These are phyloP conservation scores for Rhagonycha fulva DNA, from an alignment of 2,888 invertebrate species.

Conservation along the genomic window DNA sequence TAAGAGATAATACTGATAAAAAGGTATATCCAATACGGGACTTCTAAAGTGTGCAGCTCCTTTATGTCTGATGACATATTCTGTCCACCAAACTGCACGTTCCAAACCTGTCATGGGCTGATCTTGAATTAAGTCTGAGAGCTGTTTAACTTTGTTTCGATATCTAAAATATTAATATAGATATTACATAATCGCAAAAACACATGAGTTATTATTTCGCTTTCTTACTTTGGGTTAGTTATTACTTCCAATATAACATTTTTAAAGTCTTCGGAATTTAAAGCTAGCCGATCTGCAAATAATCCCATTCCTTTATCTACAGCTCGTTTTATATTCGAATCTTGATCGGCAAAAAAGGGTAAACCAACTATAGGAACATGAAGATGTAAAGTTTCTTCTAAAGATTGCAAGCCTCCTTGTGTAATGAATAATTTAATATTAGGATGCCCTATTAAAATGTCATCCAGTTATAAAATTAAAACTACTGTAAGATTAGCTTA, in stretches of 20 bases:
- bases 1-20: background rate
- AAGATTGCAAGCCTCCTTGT: slow-evolving; percentile 24
- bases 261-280: background rate
- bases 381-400: background rate
- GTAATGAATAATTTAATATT: background rate
- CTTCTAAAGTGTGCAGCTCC: background rate
- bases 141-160: background rate
- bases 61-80: background rate
- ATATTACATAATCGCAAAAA: background rate
- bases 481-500: slow-evolving; percentile 33
- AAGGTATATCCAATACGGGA: background rate
- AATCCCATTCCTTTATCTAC: background rate
- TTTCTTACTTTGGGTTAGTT: background rate
- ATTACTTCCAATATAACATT: background rate
- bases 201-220: background rate
- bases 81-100: background rate
- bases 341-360: background rate
- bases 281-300: background rate
- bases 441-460: background rate
- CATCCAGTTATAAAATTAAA: background rate
- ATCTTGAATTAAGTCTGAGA: background rate
- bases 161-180: background rate
- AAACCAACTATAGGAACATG: background rate
- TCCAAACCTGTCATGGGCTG: background rate
- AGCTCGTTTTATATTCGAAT: background rate